Percentiles rank a stretch among this genome's conserved stretches.
Evolutionary conservation across 2,888 invertebrate species (phyloP).

Genomic region (Chorisops tibialis): DNA sequence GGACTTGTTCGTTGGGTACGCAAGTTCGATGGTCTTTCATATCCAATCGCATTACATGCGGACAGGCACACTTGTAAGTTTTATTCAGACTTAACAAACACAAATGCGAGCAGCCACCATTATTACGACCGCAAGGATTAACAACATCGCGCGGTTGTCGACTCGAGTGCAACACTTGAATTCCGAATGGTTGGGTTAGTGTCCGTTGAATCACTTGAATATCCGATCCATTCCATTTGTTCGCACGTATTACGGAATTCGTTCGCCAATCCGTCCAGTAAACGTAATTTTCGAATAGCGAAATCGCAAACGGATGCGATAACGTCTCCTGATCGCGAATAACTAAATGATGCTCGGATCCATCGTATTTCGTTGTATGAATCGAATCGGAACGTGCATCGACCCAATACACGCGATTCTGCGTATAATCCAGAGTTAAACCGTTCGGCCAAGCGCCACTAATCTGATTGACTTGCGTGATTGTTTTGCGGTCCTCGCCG

Average conservation of each 20-base stretch:
- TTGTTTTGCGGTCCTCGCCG: slow-evolving; percentile 62
- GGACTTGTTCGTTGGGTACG: slow-evolving; percentile 72
- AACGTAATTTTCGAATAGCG: slow-evolving; percentile 79
- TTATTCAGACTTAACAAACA: slow-evolving; percentile 68
- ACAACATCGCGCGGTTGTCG: slow-evolving; percentile 60
- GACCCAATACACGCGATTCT: slow-evolving; percentile 76
- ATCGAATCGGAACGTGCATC: slow-evolving; percentile 88
- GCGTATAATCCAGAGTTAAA: slow-evolving; percentile 71
- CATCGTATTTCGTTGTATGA: slow-evolving; percentile 79
- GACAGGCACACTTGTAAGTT: slow-evolving; percentile 73
- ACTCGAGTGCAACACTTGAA: slow-evolving; percentile 76
- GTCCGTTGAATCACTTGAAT: slow-evolving; percentile 77
- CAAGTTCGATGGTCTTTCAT: slow-evolving; percentile 56
- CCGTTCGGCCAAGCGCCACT: slow-evolving; percentile 82
- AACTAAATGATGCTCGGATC: slow-evolving; percentile 61
- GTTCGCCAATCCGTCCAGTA: slow-evolving; percentile 95
- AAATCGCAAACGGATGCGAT: slow-evolving; percentile 86
- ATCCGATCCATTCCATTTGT: slow-evolving; percentile 82
- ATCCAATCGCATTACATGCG: slow-evolving; percentile 78
- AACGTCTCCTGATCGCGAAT: slow-evolving; percentile 70
- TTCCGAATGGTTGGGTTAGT: slow-evolving; percentile 85
- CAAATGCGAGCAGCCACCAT: slow-evolving; percentile 78
- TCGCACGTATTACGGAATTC: slow-evolving; percentile 79
- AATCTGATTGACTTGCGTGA: slow-evolving; percentile 53
- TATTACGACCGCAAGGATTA: slow-evolving; percentile 67